Evolutionary conservation across 2,113 vertebrate species (phyloP), one percentile per base, ranked within the genome.

Genomic region (Psammodynastes pulverulentus): DNA sequence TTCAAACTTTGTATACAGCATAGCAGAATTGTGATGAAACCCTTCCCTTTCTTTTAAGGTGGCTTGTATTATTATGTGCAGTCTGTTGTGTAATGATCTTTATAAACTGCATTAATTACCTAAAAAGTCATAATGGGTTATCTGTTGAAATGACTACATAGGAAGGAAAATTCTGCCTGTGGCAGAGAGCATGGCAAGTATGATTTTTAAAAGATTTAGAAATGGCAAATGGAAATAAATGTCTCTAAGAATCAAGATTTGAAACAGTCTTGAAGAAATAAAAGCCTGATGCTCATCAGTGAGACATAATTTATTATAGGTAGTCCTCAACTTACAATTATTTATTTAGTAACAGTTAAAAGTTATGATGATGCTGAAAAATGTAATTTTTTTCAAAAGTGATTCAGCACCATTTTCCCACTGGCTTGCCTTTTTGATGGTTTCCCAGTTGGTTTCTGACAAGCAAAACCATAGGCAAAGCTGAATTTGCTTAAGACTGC

Each of bases 91-190:
- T 58, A 94, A 91, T 94, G 24, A 26, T 85, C 85, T 94, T 94
- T n/a, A 1, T 4, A 89, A 12, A 48, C 46, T 17, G 19, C 89
- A 93, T 92, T 92, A 89, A 26, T 58, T 89, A 23, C 24, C 13
- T 72, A 90, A 93, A 92, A 67, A 84, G 9, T 94, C 91, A 67
- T 84, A 87, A 85, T 84, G 21, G 84, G 21, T 9, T 46, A 43
- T 90, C 95, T 91, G 90, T 87, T 0, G 29, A 95, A 95, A 97
- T 85, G 92, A 87, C 43, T 90, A 24, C 19, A 85, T 43, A 54
- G 84, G 84, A 86, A 56, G 39, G 7, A 29, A 45, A 9, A 0
- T 91, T 92, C 29, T 26, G 29, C 12, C 19, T 85, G 21, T 23
- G 39, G 45, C 51, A 56, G 39, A 23, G 4, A 17, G n/a, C 21